Conservation (phyloP, 2,797 vertebrate species). For the Semaprochilodus insignis region DNA sequence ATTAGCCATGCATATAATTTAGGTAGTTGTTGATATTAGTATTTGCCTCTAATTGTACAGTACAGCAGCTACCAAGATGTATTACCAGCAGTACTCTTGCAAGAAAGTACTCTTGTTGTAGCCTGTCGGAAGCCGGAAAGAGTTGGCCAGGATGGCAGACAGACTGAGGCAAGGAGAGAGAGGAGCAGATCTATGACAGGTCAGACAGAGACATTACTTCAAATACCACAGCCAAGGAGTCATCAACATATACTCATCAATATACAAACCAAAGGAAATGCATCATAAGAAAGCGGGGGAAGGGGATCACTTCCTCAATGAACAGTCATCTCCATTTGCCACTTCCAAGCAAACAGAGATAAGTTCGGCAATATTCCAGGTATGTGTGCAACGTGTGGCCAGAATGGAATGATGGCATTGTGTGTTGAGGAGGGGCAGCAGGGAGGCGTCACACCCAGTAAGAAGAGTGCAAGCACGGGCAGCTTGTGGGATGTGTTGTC, state of each 20-base stretch:
- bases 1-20: too few species aligned
- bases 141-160: background rate
- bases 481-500: constrained; percentile 59
- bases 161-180: background rate
- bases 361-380: constrained; percentile 7
- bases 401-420: constrained; percentile 49
- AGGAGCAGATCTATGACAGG: constrained; percentile 11
- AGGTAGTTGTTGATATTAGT: too few species aligned
- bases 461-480: constrained; percentile 45
- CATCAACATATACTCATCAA: constrained; percentile 31
- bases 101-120: too few species aligned
- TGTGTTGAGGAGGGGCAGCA: constrained; percentile 33
- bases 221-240: constrained; percentile 40
- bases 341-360: constrained; percentile 15
- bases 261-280: constrained; percentile 39
- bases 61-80: too few species aligned
- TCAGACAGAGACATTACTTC: constrained; percentile 6
- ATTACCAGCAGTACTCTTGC: too few species aligned
- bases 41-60: too few species aligned
- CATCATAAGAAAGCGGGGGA: background rate
- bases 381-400: constrained; percentile 16
- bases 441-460: constrained; percentile 46
- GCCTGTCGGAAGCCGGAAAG: background rate
- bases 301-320: constrained; percentile 23
- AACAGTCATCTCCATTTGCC: constrained; percentile 38